Evolutionary conservation across 2,797 vertebrate species (phyloP).

Genomic region (Gorsachius magnificus): DNA sequence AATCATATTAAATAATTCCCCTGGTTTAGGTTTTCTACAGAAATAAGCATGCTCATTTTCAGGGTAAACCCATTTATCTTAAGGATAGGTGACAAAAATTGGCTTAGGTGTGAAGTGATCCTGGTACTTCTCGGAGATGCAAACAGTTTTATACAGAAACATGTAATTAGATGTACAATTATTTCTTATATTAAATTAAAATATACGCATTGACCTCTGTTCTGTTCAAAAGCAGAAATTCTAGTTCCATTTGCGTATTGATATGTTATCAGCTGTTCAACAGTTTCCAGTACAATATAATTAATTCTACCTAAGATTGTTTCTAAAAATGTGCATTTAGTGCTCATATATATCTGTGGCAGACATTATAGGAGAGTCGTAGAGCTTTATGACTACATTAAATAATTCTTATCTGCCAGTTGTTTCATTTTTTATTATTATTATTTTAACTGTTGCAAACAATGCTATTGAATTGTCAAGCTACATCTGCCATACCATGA

Average conservation of each 20-base stretch:
- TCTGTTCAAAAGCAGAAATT: background rate
- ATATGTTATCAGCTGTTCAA: background rate
- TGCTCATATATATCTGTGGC: background rate
- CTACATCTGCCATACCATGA: background rate
- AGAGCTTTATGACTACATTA: background rate
- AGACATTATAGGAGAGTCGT: background rate
- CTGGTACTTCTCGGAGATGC: background rate
- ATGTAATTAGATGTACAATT: background rate
- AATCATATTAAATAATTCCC: background rate
- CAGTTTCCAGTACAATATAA: background rate
- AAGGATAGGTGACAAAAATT: background rate
- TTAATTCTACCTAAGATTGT: background rate
- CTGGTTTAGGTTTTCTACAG: background rate
- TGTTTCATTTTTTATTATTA: background rate
- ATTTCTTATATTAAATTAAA: background rate
- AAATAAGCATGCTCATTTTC: background rate
- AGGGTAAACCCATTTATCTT: background rate
- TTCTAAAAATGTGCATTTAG: background rate
- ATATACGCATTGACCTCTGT: background rate
- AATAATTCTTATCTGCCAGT: background rate
- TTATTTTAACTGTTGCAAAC: background rate
- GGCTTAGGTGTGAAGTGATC: background rate
- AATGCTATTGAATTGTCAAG: background rate
- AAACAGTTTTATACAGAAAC: background rate
- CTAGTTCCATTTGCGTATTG: background rate